Conservation (phyloP, 2,113 vertebrate genomes). For the Scortum barcoo region DNA sequence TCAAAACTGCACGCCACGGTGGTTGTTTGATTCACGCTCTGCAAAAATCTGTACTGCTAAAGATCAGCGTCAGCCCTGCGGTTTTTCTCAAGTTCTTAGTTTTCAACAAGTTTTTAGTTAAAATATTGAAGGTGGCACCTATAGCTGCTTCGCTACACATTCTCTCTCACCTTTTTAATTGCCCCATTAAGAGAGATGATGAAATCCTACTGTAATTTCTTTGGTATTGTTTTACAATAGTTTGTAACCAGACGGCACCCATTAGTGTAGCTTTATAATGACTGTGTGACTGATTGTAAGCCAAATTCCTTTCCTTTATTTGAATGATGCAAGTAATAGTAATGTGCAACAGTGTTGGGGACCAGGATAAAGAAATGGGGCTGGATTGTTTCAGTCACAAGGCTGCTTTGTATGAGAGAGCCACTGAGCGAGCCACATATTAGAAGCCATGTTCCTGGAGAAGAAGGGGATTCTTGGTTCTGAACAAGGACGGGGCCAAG, state of each 20-base stretch:
- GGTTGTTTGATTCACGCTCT: conserved; percentile 60
- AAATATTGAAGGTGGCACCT: conserved; percentile 52
- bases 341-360: conserved; percentile 74
- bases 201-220: conserved; percentile 81
- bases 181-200: conserved; percentile 79
- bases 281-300: conserved; percentile 83
- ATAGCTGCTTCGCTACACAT: conserved; percentile 44
- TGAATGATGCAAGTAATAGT: conserved; percentile 86
- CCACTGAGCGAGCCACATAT: conserved; percentile 47
- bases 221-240: conserved; percentile 75
- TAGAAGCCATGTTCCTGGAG: conserved; percentile 67
- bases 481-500: conserved; percentile 58
- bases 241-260: conserved; percentile 78
- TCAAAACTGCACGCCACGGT: conserved; percentile 64
- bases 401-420: conserved; percentile 69
- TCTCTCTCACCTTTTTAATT: conserved; percentile 68
- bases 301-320: conserved; percentile 76
- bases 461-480: conserved; percentile 71
- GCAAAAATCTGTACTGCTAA: conserved; percentile 29
- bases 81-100: conserved; percentile 44
- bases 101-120: conserved; percentile 43
- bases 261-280: conserved; percentile 78
- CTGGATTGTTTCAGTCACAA: conserved; percentile 58
- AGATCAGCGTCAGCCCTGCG: conserved; percentile 34
- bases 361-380: conserved; percentile 58